Evolutionary conservation across 2,888 invertebrate species (phyloP).

Genomic region (Bombylius major): DNA sequence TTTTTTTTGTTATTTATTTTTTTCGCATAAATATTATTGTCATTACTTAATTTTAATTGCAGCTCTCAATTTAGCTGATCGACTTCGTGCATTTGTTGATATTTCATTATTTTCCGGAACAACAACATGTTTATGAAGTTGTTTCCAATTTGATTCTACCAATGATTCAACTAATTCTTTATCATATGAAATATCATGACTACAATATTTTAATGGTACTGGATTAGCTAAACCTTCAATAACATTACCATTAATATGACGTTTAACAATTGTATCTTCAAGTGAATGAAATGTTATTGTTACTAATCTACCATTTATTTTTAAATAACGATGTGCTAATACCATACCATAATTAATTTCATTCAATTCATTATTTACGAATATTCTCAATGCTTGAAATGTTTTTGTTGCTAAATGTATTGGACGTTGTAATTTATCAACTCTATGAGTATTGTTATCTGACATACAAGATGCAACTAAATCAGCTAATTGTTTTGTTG

Average conservation of each 20-base stretch:
- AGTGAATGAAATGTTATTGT: slow-evolving; percentile 85
- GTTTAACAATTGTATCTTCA: slow-evolving; percentile 86
- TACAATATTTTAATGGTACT: slow-evolving; percentile 57
- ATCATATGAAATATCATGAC: slow-evolving; percentile 46
- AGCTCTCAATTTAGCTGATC: slow-evolving; percentile 81
- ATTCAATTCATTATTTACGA: slow-evolving; percentile 92
- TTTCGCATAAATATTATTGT: too few species aligned
- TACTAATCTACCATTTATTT: slow-evolving; percentile 63
- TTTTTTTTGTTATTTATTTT: not conserved
- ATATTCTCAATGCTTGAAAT: slow-evolving; percentile 86
- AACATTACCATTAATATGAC: slow-evolving; percentile 69
- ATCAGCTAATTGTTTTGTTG: slow-evolving; percentile 70
- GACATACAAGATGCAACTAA: slow-evolving; percentile 51
- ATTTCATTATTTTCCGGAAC: slow-evolving; percentile 62
- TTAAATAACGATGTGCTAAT: slow-evolving; percentile 62
- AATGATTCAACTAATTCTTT: slow-evolving; percentile 48
- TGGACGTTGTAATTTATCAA: slow-evolving; percentile 62
- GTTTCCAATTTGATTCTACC: slow-evolving; percentile 58
- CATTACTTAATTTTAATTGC: slow-evolving; percentile 51
- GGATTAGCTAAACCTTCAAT: slow-evolving; percentile 58
- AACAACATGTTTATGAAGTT: slow-evolving; percentile 68
- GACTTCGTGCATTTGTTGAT: slow-evolving; percentile 64
- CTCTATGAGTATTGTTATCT: slow-evolving; percentile 38
- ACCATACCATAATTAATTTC: slow-evolving; percentile 83
- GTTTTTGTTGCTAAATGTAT: slow-evolving; percentile 81